phyloP scores from a whole-genome alignment of 2,113 vertebrate genomes.

The Sinocyclocheilus anophthalmus region DNA sequence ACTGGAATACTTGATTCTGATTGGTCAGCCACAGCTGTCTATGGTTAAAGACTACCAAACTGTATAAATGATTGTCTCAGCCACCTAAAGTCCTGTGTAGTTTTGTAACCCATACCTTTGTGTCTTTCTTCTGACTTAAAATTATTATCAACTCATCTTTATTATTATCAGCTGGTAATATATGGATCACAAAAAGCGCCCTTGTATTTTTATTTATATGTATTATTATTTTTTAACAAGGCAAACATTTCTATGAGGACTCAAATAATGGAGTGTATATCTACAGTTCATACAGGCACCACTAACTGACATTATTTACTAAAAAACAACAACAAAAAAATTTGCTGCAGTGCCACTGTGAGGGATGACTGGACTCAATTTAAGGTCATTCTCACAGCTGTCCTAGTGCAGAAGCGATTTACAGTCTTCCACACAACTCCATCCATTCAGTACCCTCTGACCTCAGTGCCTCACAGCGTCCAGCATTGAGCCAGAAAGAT shows the following conservation, averaged over 20 bases:
- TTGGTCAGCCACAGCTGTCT: not conserved
- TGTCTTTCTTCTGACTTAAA: not conserved
- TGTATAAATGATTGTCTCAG: not conserved
- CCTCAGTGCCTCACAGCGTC: not conserved
- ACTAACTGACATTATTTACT: not conserved
- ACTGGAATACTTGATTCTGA: not conserved
- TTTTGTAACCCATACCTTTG: not conserved
- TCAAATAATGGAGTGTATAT: not conserved
- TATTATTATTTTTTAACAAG: too few relatives aligned
- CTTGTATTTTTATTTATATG: too few relatives aligned
- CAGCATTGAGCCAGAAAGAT: not conserved
- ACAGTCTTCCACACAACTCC: slow-evolving; percentile 14
- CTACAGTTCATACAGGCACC: not conserved
- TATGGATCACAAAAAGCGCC: too few relatives aligned
- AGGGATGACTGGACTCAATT: not conserved
- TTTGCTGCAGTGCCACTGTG: not conserved
- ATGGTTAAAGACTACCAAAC: not conserved
- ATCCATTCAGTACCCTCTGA: slow-evolving; percentile 25
- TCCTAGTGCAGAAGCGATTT: not conserved
- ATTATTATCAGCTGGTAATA: too few relatives aligned
- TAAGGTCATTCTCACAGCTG: slow-evolving; percentile 9
- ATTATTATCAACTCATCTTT: too few relatives aligned
- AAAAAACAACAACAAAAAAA: not conserved
- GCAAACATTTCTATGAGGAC: not conserved
- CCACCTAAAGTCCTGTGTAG: not conserved